Evolutionary conservation across 2,113 vertebrate species (phyloP).

Genomic region (Seriola aureovittata): DNA sequence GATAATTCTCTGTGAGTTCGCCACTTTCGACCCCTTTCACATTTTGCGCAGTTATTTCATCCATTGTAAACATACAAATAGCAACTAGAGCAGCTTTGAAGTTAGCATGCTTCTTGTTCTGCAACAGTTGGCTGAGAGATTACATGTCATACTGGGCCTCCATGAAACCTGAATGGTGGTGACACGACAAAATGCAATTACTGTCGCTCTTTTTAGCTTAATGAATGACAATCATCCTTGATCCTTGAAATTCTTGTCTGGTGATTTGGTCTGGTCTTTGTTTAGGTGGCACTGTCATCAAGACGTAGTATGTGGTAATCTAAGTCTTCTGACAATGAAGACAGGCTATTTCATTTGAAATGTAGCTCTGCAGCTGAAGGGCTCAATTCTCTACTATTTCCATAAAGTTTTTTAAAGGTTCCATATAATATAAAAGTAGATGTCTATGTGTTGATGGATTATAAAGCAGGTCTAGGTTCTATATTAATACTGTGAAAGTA

Average conservation of each 20-base stretch:
- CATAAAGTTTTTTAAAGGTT: too few species aligned
- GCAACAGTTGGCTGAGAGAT: neutral
- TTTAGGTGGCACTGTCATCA: neutral
- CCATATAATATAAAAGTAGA: too few species aligned
- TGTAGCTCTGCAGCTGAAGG: neutral
- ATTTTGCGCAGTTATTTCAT: too few species aligned
- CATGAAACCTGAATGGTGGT: neutral
- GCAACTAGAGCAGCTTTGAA: neutral
- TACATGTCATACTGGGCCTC: neutral
- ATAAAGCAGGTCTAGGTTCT: too few species aligned
- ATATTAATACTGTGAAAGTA: too few species aligned
- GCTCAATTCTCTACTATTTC: neutral
- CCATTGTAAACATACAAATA: too few species aligned
- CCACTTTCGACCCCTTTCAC: too few species aligned
- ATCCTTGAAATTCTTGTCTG: neutral
- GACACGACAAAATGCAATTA: neutral
- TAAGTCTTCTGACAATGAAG: neutral
- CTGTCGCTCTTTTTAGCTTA: constrained; percentile 6
- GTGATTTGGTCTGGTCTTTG: neutral
- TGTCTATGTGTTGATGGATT: too few species aligned
- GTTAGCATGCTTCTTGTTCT: neutral
- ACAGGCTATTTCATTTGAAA: neutral
- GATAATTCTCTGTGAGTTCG: neutral
- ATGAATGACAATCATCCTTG: constrained; percentile 6
- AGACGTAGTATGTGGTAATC: neutral